Base-by-base conservation (phyloP, 2,888 invertebrate genomes). In the Amphiduros pacificus region DNA sequence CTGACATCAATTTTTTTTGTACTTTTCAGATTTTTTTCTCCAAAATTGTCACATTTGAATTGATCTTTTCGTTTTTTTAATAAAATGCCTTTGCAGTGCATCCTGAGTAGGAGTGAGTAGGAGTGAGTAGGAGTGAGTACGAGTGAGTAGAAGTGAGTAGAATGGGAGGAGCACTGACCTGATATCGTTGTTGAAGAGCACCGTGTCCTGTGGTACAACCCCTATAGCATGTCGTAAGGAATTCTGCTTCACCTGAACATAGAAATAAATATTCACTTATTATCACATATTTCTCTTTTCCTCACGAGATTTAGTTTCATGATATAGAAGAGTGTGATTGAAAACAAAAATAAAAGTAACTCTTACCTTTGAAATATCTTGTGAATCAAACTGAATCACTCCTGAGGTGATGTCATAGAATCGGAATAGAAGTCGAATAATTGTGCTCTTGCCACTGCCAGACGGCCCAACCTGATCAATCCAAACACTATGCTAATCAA, bases 161-260 rank as follows among this genome's bases (percentile, higher is more conserved):
- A n/a, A n/a, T n/a, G n/a, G n/a, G n/a, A n/a, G n/a, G n/a, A n/a
- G n/a, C n/a, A n/a, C 83, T 82, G 74, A 90, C 88, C 88, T 90
- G 64, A 96, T 92, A 40, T 90, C 89, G 76, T 93, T 93, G 80
- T 97, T 96, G 78, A 97, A 97, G 0, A 97, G 87, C 48, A 96
- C 95, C 0, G 95, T 96, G 77, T 96, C 96, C 69, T 86, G 86
- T 14, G 86, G 86, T 17, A 86, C 86, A 31, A 86, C 85, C 27
- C 86, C 86, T 40, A 87, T 85, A 27, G 74, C 71, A 50, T 77
- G 72, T 2, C 86, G 72, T 27, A 87, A 71, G 0, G 85, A 85
- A 24, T 76, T 72, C 71, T 85, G 83, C 22, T 78, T 81, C 20
- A 85, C 79, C 81, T 84, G 66, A n/a, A n/a, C n/a, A n/a, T n/a